phyloP scores from a whole-genome alignment of 2,888 invertebrate species.

The Syrphus vitripennis region DNA sequence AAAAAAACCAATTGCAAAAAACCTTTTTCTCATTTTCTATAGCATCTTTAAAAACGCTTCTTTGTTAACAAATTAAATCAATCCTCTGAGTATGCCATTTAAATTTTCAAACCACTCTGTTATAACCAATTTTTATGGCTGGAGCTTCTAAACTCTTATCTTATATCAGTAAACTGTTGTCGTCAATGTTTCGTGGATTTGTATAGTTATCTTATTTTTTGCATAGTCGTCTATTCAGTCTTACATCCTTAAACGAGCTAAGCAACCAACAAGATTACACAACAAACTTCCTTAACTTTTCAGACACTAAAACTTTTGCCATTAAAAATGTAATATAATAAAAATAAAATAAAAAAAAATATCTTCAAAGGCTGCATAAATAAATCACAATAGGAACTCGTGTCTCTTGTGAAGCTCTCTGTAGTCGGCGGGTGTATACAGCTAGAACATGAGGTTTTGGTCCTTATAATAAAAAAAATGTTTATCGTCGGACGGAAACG shows the following conservation, averaged over 20 bases:
- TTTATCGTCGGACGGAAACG: too few species aligned
- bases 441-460: background rate
- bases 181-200: constrained; percentile 16
- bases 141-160: constrained; percentile 13
- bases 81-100: constrained; percentile 59
- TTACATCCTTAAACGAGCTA: constrained; percentile 55
- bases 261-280: constrained; percentile 51
- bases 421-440: background rate
- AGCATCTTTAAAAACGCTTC: constrained; percentile 14
- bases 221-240: constrained; percentile 33
- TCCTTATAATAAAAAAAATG: background rate
- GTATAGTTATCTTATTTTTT: constrained; percentile 17
- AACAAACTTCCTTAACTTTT: constrained; percentile 64
- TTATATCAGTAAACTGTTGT: background rate
- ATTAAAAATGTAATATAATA: constrained; percentile 65
- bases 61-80: background rate
- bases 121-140: constrained; percentile 54
- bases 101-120: constrained; percentile 44
- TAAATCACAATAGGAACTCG: constrained; percentile 53
- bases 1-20: background rate
- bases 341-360: constrained; percentile 23
- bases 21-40: too few species aligned
- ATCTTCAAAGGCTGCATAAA: constrained; percentile 67
- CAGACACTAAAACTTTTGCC: constrained; percentile 69
- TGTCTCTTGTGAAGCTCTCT: background rate